Conservation (phyloP, 1,140 invertebrate genomes). For the Oppia nitens region DNA sequence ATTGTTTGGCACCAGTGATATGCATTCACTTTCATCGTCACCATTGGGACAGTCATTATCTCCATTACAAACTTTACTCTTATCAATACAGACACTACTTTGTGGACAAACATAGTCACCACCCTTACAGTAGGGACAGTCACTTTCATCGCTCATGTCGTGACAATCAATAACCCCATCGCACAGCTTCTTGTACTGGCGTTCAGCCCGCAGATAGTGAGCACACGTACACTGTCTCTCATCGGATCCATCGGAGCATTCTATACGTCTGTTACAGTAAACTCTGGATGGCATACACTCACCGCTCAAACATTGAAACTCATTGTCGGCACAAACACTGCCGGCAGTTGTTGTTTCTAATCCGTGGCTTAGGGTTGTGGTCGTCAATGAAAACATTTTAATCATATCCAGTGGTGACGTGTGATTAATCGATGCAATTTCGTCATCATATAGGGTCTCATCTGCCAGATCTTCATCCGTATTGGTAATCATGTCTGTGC, state of each 20-base stretch:
- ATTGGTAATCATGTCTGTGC: background rate
- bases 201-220: slow-evolving; percentile 49
- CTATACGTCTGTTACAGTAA: slow-evolving; percentile 49
- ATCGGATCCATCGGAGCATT: slow-evolving; percentile 51
- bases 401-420: background rate
- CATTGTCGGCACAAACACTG: background rate
- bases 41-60: slow-evolving; percentile 63
- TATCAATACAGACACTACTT: slow-evolving; percentile 7
- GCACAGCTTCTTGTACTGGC: slow-evolving; percentile 52
- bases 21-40: slow-evolving; percentile 44
- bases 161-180: slow-evolving; percentile 57
- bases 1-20: slow-evolving; percentile 12
- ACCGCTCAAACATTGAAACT: slow-evolving; percentile 27
- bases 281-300: slow-evolving; percentile 45
- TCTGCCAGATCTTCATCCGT: background rate
- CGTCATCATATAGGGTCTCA: background rate
- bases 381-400: background rate
- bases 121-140: slow-evolving; percentile 42
- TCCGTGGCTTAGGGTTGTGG: background rate
- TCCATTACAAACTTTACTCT: slow-evolving; percentile 54
- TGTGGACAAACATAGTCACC: background rate
- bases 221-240: slow-evolving; percentile 53
- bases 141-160: slow-evolving; percentile 58
- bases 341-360: background rate
- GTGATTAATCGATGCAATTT: background rate